Evolutionary conservation across 2,113 vertebrate genomes (phyloP).

Genomic region (Perca flavescens): DNA sequence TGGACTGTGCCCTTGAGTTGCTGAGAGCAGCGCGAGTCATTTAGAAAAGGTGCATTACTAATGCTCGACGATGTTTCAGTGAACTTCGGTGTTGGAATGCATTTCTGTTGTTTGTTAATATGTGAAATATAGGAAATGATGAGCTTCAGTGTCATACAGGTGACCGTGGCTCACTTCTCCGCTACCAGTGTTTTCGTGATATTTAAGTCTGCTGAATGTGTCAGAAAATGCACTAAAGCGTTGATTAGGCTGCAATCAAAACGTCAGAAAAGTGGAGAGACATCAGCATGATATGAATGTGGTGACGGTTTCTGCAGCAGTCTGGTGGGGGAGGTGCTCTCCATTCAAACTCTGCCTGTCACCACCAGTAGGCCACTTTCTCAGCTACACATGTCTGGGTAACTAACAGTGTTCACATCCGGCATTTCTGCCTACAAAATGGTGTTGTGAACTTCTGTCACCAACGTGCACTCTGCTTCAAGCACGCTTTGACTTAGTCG

Average conservation of each 20-base stretch:
- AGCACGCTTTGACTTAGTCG: too few relatives aligned
- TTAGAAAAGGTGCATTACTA: too few relatives aligned
- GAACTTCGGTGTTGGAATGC: too few relatives aligned
- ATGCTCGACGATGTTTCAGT: too few relatives aligned
- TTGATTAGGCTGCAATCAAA: neutral
- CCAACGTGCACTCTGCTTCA: neutral
- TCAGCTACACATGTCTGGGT: conserved; percentile 13
- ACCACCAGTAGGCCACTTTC: conserved; percentile 5
- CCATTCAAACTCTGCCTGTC: conserved; percentile 63
- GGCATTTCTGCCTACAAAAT: neutral
- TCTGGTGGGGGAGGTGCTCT: conserved; percentile 70
- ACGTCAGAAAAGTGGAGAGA: neutral
- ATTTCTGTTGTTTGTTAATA: too few relatives aligned
- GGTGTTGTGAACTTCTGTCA: neutral
- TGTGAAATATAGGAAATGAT: neutral
- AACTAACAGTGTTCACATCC: neutral
- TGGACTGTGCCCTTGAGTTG: neutral
- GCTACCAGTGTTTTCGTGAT: neutral
- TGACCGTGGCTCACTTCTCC: neutral
- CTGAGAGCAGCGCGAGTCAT: neutral
- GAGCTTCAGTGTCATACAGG: neutral
- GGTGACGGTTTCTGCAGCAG: conserved; percentile 45
- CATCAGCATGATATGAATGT: conserved; percentile 33
- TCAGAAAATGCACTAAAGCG: neutral
- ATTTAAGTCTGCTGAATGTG: neutral